Evolutionary conservation across 2,113 vertebrate species (phyloP), one percentile per base, ranked within the genome.

Genomic region (Ailuropoda melanoleuca): DNA sequence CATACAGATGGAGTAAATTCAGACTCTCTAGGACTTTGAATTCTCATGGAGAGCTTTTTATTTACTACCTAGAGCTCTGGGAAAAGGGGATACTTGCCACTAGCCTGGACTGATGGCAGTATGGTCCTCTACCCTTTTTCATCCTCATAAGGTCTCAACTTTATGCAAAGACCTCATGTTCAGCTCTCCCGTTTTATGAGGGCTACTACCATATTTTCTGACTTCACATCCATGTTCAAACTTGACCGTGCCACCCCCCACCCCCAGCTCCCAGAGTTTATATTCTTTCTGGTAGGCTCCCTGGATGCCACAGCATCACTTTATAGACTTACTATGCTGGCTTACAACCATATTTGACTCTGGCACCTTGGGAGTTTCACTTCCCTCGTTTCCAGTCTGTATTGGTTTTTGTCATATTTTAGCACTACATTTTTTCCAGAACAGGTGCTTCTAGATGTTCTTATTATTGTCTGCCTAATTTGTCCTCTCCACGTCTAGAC

Each of bases 341-440:
- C 64, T 88, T 92, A 74, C 80, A 10, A 86, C 93, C 97, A 56
- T 56, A 60, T 96, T 96, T 92, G 48, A 95, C 43, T 48, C 60
- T 97, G 43, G 68, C 34, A 93, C 48, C 90, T 96, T 90, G 62
- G 60, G 74, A 96, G 34, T 96, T 97, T 96, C 24, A 70, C 90
- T 95, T 88, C 74, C 74, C 48, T 89, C 55, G 88, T 93, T 95
- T 95, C 46, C 37, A 97, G 55, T 37, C 60, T 88, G 26, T 74
- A 92, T 50, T 97, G 86, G 94, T 64, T 96, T 93, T 96, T 95
- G 24, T 85, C 83, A 74, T 82, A 75, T 68, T 81, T 75, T 92
- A 80, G 90, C 78, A 83, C 74, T 83, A 74, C 48, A 90, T 68
- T 89, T 82, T 82, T 11, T 7, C 80, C 55, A 88, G 91, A 53